Evolutionary conservation across 2,113 vertebrate genomes (phyloP), one percentile per base, ranked within the genome.

Genomic region (Nannobrachium achirus): DNA sequence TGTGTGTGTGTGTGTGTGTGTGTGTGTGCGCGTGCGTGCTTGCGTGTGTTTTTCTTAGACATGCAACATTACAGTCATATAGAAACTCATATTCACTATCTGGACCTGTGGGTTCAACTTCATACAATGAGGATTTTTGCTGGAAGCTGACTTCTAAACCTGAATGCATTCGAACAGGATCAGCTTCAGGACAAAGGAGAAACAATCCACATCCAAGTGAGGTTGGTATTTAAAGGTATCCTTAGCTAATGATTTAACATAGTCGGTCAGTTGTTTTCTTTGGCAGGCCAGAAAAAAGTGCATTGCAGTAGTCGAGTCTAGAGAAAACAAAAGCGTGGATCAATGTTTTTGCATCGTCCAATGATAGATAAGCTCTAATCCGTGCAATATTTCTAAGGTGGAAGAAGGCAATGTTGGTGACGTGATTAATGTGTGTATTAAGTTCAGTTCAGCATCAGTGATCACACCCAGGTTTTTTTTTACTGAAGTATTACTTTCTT

Each of bases 51-150:
- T 39, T 15, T 5, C 3, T 15, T 58, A 94, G 93, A 61, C 78
- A 82, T 6, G 82, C 66, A 49, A 84, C 72, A 25, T 85, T 88
- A 56, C 80, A 75, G 68, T 86, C 86, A 74, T 87, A 81, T 73
- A 86, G 78, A 77, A 90, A 89, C 56, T 68, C 90, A 5, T 90
- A 84, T 55, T 81, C 88, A 10, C 71, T 87, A 10, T 77, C 76
- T 16, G 85, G 90, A 46, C 89, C 91, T n/a, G 74, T 92, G 64
- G 81, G 82, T 63, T 83, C 75, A 48, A 91, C 86, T 61, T 84
- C 82, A 46, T 94, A 94, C 76, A 90, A 51, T 46, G 84, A 94
- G 44, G 90, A 95, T 1, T 95, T 91, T 58, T 44, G 63, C 64
- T 92, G 93, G 92, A 95, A 93, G 79, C 44, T 86, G 14, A 60